Conservation (phyloP, 2,797 vertebrate genomes). For the Allochrocebus solatus region DNA sequence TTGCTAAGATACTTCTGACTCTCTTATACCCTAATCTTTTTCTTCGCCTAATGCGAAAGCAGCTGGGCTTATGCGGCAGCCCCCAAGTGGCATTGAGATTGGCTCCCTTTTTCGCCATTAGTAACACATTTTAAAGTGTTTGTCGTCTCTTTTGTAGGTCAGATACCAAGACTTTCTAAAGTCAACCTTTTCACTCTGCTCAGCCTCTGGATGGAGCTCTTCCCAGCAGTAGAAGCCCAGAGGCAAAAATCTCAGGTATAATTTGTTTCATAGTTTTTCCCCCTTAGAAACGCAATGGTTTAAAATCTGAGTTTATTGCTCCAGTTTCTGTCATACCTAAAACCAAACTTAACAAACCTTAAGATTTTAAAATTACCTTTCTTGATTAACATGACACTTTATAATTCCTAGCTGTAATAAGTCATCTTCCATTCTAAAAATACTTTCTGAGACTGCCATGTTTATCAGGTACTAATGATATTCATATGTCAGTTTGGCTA, state of each 20-base stretch:
- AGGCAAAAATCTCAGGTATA: constrained; percentile 85
- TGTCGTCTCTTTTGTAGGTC: constrained; percentile 84
- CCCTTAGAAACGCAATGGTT: not conserved
- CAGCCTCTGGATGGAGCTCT: constrained; percentile 97
- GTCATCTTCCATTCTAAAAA: constrained; percentile 30
- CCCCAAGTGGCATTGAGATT: not conserved
- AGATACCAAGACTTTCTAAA: constrained; percentile 93
- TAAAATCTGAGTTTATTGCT: not conserved
- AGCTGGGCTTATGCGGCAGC: not conserved
- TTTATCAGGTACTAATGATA: not conserved
- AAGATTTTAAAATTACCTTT: not conserved
- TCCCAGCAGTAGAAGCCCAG: constrained; percentile 85
- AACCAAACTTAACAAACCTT: not conserved
- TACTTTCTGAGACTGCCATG: not conserved
- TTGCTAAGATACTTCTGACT: not conserved
- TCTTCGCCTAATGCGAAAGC: not conserved
- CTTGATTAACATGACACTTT: not conserved
- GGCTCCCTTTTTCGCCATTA: not conserved
- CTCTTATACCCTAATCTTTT: not conserved
- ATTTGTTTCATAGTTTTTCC: constrained; percentile 19
- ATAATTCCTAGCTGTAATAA: not conserved
- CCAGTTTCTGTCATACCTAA: not conserved
- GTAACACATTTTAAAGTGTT: constrained; percentile 42
- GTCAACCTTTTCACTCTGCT: constrained; percentile 94
- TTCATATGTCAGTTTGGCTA: not conserved